A percentile compares a stretch with the other conserved stretches of the same genome.
These are phyloP conservation scores for Darwinula stevensoni DNA, from an alignment of 2,888 invertebrate genomes.

Conservation along the genomic window DNA sequence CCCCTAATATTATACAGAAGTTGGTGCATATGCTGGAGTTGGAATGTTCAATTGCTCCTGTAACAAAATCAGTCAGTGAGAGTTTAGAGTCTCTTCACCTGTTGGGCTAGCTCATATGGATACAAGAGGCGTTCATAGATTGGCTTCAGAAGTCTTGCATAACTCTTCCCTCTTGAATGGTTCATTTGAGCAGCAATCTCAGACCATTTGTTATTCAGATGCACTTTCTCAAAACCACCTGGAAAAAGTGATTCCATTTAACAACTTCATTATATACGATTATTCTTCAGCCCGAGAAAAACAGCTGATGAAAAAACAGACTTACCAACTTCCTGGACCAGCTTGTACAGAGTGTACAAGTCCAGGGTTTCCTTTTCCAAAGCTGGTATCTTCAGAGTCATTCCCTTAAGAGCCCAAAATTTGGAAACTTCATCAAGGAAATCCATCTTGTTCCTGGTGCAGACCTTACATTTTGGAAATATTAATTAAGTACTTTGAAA, in stretches of 20 bases:
- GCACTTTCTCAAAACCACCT: slow-evolving; percentile 60
- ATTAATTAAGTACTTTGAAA: too few relatives aligned
- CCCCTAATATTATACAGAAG: too few relatives aligned
- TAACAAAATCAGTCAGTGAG: too few relatives aligned
- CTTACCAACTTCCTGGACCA: slow-evolving; percentile 46
- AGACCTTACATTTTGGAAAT: too few relatives aligned
- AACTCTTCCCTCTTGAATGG: too few relatives aligned
- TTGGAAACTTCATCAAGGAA: slow-evolving; percentile 90
- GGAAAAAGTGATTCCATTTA: slow-evolving; percentile 10
- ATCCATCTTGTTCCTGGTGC: slow-evolving; percentile 79
- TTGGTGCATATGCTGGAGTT: too few relatives aligned
- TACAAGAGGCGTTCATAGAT: too few relatives aligned
- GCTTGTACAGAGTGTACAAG: slow-evolving; percentile 58
- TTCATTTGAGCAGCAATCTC: slow-evolving; percentile 60
- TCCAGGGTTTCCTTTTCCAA: slow-evolving; percentile 79
- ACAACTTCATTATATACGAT: not conserved
- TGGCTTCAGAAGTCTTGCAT: too few relatives aligned
- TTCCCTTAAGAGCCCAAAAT: slow-evolving; percentile 92
- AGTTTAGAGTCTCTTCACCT: too few relatives aligned
- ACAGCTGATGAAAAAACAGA: slow-evolving; percentile 3
- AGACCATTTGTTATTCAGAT: slow-evolving; percentile 69
- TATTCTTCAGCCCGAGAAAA: not conserved
- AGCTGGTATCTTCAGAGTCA: slow-evolving; percentile 64
- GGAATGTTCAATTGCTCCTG: too few relatives aligned
- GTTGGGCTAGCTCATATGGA: too few relatives aligned